These are phyloP conservation scores for Anhinga rufa DNA, from an alignment of 2,113 vertebrate genomes.

Conservation along the genomic window DNA sequence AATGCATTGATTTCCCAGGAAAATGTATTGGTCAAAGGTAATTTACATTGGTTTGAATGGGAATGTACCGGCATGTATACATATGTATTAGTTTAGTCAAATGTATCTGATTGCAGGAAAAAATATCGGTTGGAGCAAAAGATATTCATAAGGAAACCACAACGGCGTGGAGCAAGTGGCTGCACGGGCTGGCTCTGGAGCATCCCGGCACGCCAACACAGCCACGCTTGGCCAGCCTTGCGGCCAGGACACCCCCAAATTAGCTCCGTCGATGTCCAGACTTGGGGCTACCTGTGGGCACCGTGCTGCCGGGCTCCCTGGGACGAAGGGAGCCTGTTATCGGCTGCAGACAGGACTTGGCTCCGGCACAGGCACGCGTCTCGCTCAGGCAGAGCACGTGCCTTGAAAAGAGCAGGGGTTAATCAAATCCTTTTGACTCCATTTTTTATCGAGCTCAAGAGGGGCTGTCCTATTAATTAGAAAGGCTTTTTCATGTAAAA, in stretches of 20 bases:
- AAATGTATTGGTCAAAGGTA: slow-evolving; percentile 74
- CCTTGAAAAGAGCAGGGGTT: not conserved
- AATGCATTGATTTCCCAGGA: slow-evolving; percentile 79
- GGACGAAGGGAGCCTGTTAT: not conserved
- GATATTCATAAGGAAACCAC: not conserved
- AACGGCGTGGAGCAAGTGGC: not conserved
- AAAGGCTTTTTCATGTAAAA: slow-evolving; percentile 55
- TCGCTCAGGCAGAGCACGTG: not conserved
- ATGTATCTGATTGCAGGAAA: slow-evolving; percentile 24
- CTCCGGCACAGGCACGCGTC: not conserved
- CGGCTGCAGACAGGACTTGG: not conserved
- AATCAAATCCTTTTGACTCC: slow-evolving; percentile 53
- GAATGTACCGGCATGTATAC: slow-evolving; percentile 45
- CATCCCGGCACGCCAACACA: fast-evolving
- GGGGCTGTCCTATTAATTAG: slow-evolving; percentile 46
- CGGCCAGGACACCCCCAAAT: not conserved
- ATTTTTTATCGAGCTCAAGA: slow-evolving; percentile 29
- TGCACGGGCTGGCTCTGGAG: not conserved
- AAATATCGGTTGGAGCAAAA: not conserved
- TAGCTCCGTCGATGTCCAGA: fast-evolving
- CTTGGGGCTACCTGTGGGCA: not conserved
- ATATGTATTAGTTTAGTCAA: slow-evolving; percentile 72
- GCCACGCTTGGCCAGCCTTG: not conserved
- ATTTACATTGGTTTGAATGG: slow-evolving; percentile 72
- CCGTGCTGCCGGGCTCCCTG: not conserved